phyloP scores from a whole-genome alignment of 2,113 vertebrate species.

The Sialia sialis region DNA sequence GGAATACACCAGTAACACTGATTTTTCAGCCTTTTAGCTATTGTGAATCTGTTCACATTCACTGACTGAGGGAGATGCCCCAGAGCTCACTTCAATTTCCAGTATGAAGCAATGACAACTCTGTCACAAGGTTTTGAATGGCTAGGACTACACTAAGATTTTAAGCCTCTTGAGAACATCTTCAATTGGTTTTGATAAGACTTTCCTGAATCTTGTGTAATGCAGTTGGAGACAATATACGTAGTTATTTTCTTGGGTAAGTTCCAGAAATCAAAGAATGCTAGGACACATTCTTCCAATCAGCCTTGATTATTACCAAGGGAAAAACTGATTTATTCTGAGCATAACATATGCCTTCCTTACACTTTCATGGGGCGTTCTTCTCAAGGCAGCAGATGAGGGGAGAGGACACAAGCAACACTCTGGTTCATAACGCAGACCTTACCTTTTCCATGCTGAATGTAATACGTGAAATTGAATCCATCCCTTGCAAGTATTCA shows the following conservation, averaged over 20 bases:
- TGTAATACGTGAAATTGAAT: neutral
- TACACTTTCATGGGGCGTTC: neutral
- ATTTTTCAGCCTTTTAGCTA: neutral
- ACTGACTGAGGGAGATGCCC: neutral
- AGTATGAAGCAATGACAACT: neutral
- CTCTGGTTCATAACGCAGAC: neutral
- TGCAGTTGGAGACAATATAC: neutral
- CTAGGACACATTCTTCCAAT: neutral
- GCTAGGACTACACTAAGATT: neutral
- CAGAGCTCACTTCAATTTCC: neutral
- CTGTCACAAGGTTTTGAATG: neutral
- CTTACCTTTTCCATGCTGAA: neutral
- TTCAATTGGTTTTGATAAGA: neutral
- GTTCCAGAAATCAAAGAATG: neutral
- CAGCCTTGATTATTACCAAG: neutral
- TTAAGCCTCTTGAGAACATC: neutral
- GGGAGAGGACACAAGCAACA: neutral
- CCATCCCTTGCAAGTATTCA: neutral
- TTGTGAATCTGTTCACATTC: neutral
- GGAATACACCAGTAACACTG: neutral
- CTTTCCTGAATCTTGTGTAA: neutral
- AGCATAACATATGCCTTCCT: neutral
- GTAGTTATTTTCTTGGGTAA: neutral
- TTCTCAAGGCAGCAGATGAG: neutral
- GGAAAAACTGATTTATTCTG: neutral